These are phyloP conservation scores for Zaprionus kolodkinae DNA, from an alignment of 1,140 invertebrate species.

Conservation along the genomic window DNA sequence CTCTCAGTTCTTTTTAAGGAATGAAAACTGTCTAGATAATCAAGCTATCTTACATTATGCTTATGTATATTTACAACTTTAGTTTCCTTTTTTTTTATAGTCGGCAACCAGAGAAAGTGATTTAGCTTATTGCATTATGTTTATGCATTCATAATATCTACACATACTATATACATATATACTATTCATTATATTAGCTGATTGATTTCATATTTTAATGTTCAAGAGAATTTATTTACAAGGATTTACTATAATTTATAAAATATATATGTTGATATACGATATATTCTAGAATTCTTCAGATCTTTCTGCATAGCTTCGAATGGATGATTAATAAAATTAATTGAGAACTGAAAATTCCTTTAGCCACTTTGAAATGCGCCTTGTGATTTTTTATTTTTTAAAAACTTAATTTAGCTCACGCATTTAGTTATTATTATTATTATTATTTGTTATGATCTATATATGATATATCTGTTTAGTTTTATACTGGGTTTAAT, in stretches of 20 bases:
- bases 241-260: slow-evolving; percentile 9
- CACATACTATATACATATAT: background rate
- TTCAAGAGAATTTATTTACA: slow-evolving; percentile 17
- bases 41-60: slow-evolving; percentile 9
- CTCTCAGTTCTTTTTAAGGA: background rate
- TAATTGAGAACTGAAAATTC: slow-evolving; percentile 49
- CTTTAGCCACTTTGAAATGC: slow-evolving; percentile 28
- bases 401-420: slow-evolving; percentile 28
- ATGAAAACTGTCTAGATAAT: slow-evolving; percentile 10
- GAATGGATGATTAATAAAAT: slow-evolving; percentile 44
- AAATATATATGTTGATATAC: slow-evolving; percentile 3
- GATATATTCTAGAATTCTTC: slow-evolving; percentile 7
- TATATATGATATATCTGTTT: slow-evolving; percentile 23
- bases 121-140: slow-evolving; percentile 36
- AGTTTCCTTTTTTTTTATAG: slow-evolving; percentile 5
- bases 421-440: slow-evolving; percentile 27
- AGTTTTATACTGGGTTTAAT: slow-evolving; percentile 13
- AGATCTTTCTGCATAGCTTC: slow-evolving; percentile 20
- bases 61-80: slow-evolving; percentile 25
- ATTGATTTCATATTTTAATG: slow-evolving; percentile 12
- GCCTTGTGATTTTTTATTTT: slow-evolving; percentile 44
- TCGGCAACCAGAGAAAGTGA: slow-evolving; percentile 31
- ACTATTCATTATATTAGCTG: slow-evolving; percentile 16
- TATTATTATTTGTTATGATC: slow-evolving; percentile 40
- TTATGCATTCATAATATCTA: background rate